These are phyloP conservation scores for Choloepus hoffmanni DNA, from an alignment of 2,113 vertebrate species.

Conservation along the genomic window DNA sequence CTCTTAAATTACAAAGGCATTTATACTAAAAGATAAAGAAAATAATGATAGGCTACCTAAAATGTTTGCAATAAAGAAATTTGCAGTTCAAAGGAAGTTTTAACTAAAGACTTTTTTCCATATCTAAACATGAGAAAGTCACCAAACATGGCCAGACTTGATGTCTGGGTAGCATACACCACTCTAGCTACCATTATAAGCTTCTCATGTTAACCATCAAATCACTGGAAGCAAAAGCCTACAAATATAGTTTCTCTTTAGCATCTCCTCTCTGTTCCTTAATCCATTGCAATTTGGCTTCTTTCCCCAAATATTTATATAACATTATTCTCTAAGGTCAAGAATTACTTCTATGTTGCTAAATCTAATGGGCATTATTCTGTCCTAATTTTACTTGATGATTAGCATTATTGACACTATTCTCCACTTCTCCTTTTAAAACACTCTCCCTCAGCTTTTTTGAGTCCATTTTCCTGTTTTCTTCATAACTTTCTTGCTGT, in stretches of 20 bases:
- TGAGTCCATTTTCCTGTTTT: background rate
- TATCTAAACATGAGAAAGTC: background rate
- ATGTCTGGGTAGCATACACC: too few species aligned
- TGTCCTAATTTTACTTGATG: background rate
- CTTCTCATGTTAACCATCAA: background rate
- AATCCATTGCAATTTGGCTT: background rate
- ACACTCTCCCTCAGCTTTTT: background rate
- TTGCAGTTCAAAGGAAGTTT: slow-evolving; percentile 1
- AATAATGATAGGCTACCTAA: background rate
- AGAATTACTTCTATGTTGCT: background rate
- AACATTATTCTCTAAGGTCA: background rate
- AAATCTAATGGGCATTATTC: background rate
- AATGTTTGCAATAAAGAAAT: background rate
- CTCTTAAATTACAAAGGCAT: background rate
- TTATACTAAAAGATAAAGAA: background rate
- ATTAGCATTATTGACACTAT: background rate
- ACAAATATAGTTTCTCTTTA: background rate
- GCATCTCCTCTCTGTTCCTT: background rate
- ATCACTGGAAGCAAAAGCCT: background rate
- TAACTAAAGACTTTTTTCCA: background rate
- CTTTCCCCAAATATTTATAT: background rate
- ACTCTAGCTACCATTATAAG: background rate
- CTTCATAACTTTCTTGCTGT: background rate
- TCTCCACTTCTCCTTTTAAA: background rate
- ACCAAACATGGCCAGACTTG: background rate